A percentile compares a stretch with the other conserved stretches of the same genome.
phyloP scores from a whole-genome alignment of 2,113 vertebrate genomes.

The Puntigrus tetrazona region DNA sequence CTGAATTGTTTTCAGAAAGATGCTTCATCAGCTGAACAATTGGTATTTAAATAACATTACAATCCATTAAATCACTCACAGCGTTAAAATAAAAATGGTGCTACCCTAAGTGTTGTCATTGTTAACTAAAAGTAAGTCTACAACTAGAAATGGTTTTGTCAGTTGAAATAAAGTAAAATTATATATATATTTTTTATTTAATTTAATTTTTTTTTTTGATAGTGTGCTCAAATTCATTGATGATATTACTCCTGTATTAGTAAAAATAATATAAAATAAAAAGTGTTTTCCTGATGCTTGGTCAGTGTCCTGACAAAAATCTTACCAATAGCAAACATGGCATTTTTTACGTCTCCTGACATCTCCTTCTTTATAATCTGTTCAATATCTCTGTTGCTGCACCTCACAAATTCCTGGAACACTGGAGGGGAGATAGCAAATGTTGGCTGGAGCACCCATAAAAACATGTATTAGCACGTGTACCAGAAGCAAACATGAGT shows the following conservation, averaged over 20 bases:
- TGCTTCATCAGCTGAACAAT: too few species aligned
- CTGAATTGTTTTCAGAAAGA: too few species aligned
- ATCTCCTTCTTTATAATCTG: conserved; percentile 93
- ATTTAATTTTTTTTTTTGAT: too few species aligned
- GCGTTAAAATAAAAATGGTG: too few species aligned
- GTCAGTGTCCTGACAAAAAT: neutral
- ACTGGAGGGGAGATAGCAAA: conserved; percentile 70
- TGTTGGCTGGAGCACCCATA: neutral
- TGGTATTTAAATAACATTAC: too few species aligned
- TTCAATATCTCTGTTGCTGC: conserved; percentile 92
- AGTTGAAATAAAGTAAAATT: too few species aligned
- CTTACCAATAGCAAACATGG: conserved; percentile 89
- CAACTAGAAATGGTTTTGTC: too few species aligned
- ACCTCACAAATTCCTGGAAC: conserved; percentile 93
- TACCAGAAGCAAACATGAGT: neutral
- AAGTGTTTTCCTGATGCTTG: neutral
- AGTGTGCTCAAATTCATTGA: neutral
- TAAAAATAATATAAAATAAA: neutral
- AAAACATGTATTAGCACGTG: neutral
- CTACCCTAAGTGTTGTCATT: too few species aligned
- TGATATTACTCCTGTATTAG: neutral
- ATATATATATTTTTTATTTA: too few species aligned
- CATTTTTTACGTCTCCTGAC: conserved; percentile 88
- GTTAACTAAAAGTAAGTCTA: too few species aligned
- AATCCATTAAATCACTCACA: too few species aligned